These are phyloP conservation scores for Thymelicus lineola DNA, from an alignment of 2,888 invertebrate genomes.

Conservation along the genomic window DNA sequence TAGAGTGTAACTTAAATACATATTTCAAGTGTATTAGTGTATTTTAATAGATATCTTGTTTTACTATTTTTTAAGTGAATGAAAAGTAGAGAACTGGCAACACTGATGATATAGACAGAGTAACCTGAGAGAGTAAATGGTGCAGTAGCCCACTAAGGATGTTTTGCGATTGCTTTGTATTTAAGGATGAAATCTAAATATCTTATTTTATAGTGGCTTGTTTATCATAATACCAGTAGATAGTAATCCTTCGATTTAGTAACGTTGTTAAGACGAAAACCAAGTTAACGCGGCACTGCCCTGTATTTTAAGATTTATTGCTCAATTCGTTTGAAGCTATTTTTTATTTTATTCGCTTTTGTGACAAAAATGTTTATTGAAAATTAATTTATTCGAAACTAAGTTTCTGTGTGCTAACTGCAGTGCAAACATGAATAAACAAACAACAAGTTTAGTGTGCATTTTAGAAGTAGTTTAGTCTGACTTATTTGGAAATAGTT, in stretches of 20 bases:
- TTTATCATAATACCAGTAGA: conserved; percentile 29
- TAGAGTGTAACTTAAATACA: too few relatives aligned
- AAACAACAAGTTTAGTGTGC: too few relatives aligned
- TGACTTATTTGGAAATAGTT: not conserved
- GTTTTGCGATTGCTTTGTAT: too few relatives aligned
- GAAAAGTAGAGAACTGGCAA: too few relatives aligned
- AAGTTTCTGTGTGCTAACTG: conserved; percentile 6
- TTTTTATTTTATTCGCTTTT: conserved; percentile 25
- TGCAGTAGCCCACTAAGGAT: not conserved
- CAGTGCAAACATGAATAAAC: not conserved
- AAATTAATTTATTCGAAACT: conserved; percentile 11
- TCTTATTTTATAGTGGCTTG: not conserved
- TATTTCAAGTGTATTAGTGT: too few relatives aligned
- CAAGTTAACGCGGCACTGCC: conserved; percentile 38
- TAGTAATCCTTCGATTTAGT: conserved; percentile 24
- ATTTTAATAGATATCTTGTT: too few relatives aligned
- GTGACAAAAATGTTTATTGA: conserved; percentile 11
- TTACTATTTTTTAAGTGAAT: too few relatives aligned
- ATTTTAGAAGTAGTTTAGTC: not conserved
- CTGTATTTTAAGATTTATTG: conserved; percentile 33
- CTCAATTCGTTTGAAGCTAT: conserved; percentile 27
- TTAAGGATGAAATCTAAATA: not conserved
- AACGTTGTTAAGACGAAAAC: conserved; percentile 22
- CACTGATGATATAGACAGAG: too few relatives aligned
- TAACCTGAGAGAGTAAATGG: not conserved